Conservation (phyloP, 2,888 invertebrate genomes). For the Thera obeliscata region DNA sequence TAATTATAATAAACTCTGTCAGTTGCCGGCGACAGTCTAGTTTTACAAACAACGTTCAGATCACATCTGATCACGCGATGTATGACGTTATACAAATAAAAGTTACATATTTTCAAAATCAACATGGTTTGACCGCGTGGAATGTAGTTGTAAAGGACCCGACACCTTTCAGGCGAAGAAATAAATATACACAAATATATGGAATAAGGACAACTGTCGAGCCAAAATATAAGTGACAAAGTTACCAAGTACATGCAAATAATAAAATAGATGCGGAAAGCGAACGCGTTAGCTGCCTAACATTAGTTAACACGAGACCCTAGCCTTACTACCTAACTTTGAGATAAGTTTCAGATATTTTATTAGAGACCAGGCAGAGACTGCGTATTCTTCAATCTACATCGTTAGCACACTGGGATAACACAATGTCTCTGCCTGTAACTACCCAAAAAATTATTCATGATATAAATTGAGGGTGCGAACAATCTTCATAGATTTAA, state of each 20-base stretch:
- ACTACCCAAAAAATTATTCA: slow-evolving; percentile 25
- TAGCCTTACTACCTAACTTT: slow-evolving; percentile 75
- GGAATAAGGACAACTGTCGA: slow-evolving; percentile 49
- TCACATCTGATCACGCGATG: slow-evolving; percentile 68
- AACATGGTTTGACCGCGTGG: slow-evolving; percentile 81
- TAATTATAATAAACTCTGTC: slow-evolving; percentile 27
- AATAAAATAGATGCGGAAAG: slow-evolving; percentile 64
- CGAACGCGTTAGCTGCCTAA: slow-evolving; percentile 77
- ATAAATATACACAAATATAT: slow-evolving; percentile 62
- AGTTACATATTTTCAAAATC: slow-evolving; percentile 54
- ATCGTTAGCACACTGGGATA: slow-evolving; percentile 14
- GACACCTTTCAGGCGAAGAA: slow-evolving; percentile 82
- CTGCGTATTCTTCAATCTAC: slow-evolving; percentile 2
- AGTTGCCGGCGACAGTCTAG: slow-evolving; percentile 47
- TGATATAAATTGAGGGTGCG: slow-evolving; percentile 38
- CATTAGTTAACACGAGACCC: slow-evolving; percentile 81
- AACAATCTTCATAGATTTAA: slow-evolving; percentile 41
- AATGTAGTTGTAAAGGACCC: slow-evolving; percentile 79
- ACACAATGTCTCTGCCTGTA: slow-evolving; percentile 22
- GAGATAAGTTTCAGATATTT: slow-evolving; percentile 61
- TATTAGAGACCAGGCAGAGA: slow-evolving; percentile 23
- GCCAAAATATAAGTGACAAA: slow-evolving; percentile 47
- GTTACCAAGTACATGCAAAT: slow-evolving; percentile 38
- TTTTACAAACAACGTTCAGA: slow-evolving; percentile 73
- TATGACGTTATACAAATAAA: slow-evolving; percentile 35